Evolutionary conservation across 2,797 vertebrate genomes (phyloP).

Genomic region (Characodon lateralis): DNA sequence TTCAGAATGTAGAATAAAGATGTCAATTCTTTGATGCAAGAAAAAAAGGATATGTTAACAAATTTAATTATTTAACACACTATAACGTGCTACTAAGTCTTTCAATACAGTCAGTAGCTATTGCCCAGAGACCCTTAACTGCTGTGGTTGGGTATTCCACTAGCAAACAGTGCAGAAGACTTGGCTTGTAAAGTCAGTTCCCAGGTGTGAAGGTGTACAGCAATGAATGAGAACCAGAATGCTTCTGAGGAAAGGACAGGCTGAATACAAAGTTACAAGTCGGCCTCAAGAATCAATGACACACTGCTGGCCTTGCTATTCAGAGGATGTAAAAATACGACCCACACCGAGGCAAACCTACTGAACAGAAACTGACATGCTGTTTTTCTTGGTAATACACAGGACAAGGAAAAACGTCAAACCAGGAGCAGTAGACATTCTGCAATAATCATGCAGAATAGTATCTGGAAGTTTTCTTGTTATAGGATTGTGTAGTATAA

Average conservation of each 20-base stretch:
- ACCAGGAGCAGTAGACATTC: neutral
- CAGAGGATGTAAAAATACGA: slow-evolving; percentile 26
- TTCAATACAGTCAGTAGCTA: neutral
- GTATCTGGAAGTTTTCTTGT: slow-evolving; percentile 2
- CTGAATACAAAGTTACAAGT: slow-evolving; percentile 24
- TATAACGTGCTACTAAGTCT: slow-evolving; percentile 15
- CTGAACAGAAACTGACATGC: neutral
- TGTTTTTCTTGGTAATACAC: slow-evolving; percentile 3
- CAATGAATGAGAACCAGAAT: slow-evolving; percentile 24
- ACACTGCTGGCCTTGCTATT: slow-evolving; percentile 24
- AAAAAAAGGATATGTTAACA: slow-evolving; percentile 29
- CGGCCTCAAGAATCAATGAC: slow-evolving; percentile 40
- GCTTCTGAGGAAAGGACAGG: slow-evolving; percentile 32
- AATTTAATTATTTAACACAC: neutral
- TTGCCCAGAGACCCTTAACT: slow-evolving; percentile 26
- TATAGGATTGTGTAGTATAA: neutral
- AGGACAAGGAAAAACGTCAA: neutral
- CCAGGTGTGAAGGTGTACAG: slow-evolving; percentile 26
- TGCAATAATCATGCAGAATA: slow-evolving; percentile 4
- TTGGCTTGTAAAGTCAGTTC: slow-evolving; percentile 30
- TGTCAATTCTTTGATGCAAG: slow-evolving; percentile 30
- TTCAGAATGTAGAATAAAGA: slow-evolving; percentile 18
- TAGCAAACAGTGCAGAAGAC: slow-evolving; percentile 16
- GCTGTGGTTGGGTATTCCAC: slow-evolving; percentile 20
- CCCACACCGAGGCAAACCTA: slow-evolving; percentile 11